Evolutionary conservation across 2,113 vertebrate species (phyloP).

Genomic region (Poicephalus meyeri): DNA sequence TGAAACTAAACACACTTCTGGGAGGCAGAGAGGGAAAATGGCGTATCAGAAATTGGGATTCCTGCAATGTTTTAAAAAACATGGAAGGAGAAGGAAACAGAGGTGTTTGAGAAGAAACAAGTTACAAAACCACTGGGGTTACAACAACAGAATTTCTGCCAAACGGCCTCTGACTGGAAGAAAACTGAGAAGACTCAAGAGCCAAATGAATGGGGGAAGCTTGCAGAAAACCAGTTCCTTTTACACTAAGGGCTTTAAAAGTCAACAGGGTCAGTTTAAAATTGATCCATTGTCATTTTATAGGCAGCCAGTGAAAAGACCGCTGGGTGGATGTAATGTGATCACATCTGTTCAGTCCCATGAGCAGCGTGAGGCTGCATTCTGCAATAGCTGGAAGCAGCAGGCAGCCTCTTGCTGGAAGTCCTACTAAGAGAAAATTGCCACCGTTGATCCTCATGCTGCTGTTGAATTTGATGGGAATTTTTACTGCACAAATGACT

Average conservation of each 20-base stretch:
- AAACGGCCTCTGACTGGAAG: background rate
- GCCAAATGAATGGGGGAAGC: background rate
- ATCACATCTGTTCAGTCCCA: constrained; percentile 1
- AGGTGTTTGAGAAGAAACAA: background rate
- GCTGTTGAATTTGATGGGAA: constrained; percentile 7
- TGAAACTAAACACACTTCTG: background rate
- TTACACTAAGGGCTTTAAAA: background rate
- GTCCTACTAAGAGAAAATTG: constrained; percentile 24
- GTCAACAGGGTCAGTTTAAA: constrained; percentile 46
- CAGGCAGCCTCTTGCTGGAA: constrained; percentile 28
- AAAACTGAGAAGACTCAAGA: background rate
- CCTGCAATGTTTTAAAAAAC: background rate
- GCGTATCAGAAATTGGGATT: background rate
- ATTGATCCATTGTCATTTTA: constrained; percentile 47
- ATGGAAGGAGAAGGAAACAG: background rate
- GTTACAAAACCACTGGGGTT: background rate
- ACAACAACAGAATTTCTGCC: background rate
- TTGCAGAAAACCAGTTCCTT: background rate
- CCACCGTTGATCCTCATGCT: constrained; percentile 5
- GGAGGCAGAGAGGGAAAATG: background rate
- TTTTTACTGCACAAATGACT: constrained; percentile 36
- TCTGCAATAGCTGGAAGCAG: constrained; percentile 16
- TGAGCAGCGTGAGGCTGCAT: background rate
- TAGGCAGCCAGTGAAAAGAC: background rate
- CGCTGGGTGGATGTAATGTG: background rate